Conservation (phyloP, 2,888 invertebrate genomes). For the Leptogaster cylindrica region DNA sequence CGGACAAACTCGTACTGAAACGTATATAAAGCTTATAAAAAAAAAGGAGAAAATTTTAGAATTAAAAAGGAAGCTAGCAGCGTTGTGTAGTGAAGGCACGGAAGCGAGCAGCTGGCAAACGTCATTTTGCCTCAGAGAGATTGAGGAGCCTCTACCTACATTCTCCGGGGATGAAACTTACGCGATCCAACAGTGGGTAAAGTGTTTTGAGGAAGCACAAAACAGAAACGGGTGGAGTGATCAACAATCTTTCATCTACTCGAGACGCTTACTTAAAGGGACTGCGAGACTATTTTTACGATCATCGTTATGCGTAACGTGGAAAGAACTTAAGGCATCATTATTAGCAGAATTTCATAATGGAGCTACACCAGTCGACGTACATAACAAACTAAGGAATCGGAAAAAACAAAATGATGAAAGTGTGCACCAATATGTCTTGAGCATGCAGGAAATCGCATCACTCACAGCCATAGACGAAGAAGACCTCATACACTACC, state of each 20-base stretch:
- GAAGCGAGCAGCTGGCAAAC: not conserved
- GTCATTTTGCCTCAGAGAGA: not conserved
- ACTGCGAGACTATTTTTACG: slow-evolving; percentile 41
- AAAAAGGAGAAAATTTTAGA: not conserved
- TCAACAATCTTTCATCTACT: slow-evolving; percentile 39
- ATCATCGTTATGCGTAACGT: slow-evolving; percentile 21
- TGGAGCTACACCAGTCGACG: slow-evolving; percentile 36
- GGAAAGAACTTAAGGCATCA: slow-evolving; percentile 34
- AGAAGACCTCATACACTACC: too few species aligned
- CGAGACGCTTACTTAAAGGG: slow-evolving; percentile 32
- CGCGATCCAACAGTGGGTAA: slow-evolving; percentile 4
- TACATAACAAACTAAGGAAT: slow-evolving; percentile 27
- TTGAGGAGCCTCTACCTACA: slow-evolving; percentile 3
- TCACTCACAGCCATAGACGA: too few species aligned
- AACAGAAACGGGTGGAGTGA: slow-evolving; percentile 29
- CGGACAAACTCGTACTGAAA: too few species aligned
- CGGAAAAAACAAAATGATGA: slow-evolving; percentile 27
- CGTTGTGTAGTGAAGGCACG: not conserved
- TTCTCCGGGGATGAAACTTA: slow-evolving; percentile 1
- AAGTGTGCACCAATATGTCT: too few species aligned
- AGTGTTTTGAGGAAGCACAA: slow-evolving; percentile 32
- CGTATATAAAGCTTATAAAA: too few species aligned
- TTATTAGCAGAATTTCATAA: slow-evolving; percentile 40
- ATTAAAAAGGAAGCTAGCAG: not conserved
- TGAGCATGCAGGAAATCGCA: too few species aligned